Conservation (phyloP, 2,797 vertebrate species). For the Triplophysa yarkandensis region DNA sequence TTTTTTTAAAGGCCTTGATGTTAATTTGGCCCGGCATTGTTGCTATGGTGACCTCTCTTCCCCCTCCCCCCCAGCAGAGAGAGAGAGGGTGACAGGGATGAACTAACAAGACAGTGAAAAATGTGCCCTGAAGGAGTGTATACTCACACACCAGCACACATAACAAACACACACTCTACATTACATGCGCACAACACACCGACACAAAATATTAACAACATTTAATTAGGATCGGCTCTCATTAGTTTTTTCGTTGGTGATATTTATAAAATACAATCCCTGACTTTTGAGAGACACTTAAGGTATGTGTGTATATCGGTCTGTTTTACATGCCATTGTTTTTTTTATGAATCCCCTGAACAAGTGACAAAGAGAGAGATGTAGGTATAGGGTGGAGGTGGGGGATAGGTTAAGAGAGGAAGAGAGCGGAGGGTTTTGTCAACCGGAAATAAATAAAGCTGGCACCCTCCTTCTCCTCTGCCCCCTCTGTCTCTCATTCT, state of each 20-base stretch:
- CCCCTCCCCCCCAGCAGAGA: constrained; percentile 55
- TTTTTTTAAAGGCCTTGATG: constrained; percentile 58
- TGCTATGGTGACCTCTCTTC: constrained; percentile 64
- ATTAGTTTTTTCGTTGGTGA: constrained; percentile 9
- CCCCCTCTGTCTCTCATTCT: constrained; percentile 48
- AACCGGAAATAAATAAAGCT: constrained; percentile 66
- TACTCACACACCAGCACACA: constrained; percentile 37
- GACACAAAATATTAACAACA: constrained; percentile 25
- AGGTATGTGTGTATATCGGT: neutral
- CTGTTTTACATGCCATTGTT: constrained; percentile 30
- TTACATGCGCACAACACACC: constrained; percentile 33
- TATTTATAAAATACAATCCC: neutral
- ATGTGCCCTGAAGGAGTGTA: constrained; percentile 58
- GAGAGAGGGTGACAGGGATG: constrained; percentile 61
- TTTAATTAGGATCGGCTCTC: constrained; percentile 28
- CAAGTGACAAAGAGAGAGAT: constrained; percentile 34
- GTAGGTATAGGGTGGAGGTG: constrained; percentile 24
- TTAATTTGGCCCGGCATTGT: constrained; percentile 63
- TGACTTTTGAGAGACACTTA: neutral
- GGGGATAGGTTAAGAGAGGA: constrained; percentile 14
- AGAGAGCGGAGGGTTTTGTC: constrained; percentile 56
- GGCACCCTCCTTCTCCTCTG: constrained; percentile 60
- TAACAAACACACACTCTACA: constrained; percentile 30
- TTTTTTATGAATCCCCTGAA: constrained; percentile 38
- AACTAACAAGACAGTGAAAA: constrained; percentile 64